A percentile compares a stretch with the other conserved stretches of the same genome.
Evolutionary conservation across 2,797 vertebrate species (phyloP).

Genomic region (Huso huso): DNA sequence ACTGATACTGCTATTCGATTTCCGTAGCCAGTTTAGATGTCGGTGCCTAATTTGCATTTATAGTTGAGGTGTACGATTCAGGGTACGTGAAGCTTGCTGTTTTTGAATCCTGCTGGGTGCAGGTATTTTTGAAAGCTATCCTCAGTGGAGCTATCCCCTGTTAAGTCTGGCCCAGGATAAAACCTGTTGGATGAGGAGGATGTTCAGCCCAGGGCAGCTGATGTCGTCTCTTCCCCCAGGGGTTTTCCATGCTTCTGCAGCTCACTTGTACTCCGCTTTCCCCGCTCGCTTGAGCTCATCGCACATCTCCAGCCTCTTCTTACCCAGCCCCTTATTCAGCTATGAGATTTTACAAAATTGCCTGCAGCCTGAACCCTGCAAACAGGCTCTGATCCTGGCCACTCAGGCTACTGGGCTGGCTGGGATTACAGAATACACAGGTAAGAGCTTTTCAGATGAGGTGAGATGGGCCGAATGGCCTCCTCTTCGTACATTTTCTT

Average conservation of each 20-base stretch:
- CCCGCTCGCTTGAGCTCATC: constrained; percentile 47
- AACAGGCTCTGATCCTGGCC: constrained; percentile 59
- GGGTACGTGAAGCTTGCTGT: no score
- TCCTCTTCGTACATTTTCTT: no score
- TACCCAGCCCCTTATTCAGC: constrained; percentile 64
- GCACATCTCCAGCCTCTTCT: constrained; percentile 39
- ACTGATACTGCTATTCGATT: constrained; percentile 16
- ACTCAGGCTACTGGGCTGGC: constrained; percentile 45
- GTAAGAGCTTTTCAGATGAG: constrained; percentile 36
- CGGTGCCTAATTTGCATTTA: constrained; percentile 23
- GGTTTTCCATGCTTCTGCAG: constrained; percentile 56
- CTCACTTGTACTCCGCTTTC: constrained; percentile 61
- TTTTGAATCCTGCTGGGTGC: no score
- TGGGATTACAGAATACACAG: constrained; percentile 46
- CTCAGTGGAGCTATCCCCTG: no score
- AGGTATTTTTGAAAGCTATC: no score
- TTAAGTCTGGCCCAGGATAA: no score
- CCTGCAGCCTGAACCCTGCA: constrained; percentile 63
- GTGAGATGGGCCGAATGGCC: no score
- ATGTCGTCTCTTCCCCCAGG: constrained; percentile 57
- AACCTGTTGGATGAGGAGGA: constrained; percentile 30
- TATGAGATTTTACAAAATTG: constrained; percentile 65
- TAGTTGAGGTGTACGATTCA: background rate
- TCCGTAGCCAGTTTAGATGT: constrained; percentile 8
- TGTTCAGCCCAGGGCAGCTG: constrained; percentile 65